Conservation (phyloP, 2,113 vertebrate genomes). For the Holacanthus passer region DNA sequence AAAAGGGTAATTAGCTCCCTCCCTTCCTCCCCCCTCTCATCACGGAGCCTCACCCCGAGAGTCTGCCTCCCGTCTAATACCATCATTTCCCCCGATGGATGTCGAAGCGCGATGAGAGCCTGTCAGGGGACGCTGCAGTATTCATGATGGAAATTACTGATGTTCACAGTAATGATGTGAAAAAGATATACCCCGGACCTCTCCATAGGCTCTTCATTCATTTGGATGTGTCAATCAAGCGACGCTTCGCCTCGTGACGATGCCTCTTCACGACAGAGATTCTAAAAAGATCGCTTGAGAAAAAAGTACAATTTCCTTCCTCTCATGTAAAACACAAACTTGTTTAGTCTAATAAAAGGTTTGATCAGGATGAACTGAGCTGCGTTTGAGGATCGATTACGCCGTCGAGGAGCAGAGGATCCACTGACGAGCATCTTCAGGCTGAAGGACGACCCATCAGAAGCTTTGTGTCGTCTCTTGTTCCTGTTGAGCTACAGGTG, state of each 20-base stretch:
- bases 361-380: slow-evolving; percentile 40
- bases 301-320: slow-evolving; percentile 34
- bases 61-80: slow-evolving; percentile 69
- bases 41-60: slow-evolving; percentile 66
- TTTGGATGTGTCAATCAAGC: slow-evolving; percentile 73
- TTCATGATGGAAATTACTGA: slow-evolving; percentile 80
- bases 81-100: slow-evolving; percentile 78
- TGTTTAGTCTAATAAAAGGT: slow-evolving; percentile 54
- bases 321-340: slow-evolving; percentile 8
- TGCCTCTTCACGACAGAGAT: slow-evolving; percentile 33
- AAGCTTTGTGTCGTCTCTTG: background rate
- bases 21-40: slow-evolving; percentile 62
- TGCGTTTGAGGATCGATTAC: slow-evolving; percentile 20
- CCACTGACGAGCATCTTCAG: background rate
- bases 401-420: background rate
- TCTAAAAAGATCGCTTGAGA: slow-evolving; percentile 21
- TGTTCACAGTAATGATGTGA: slow-evolving; percentile 78
- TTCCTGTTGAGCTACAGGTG: background rate
- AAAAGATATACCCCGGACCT: slow-evolving; percentile 65
- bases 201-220: slow-evolving; percentile 61
- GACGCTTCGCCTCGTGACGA: background rate
- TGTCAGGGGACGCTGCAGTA: slow-evolving; percentile 69
- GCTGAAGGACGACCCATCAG: background rate
- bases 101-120: slow-evolving; percentile 64
- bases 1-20: slow-evolving; percentile 79